Base-by-base conservation (phyloP, 1,140 invertebrate genomes). In the Parapsyche elsis region DNA sequence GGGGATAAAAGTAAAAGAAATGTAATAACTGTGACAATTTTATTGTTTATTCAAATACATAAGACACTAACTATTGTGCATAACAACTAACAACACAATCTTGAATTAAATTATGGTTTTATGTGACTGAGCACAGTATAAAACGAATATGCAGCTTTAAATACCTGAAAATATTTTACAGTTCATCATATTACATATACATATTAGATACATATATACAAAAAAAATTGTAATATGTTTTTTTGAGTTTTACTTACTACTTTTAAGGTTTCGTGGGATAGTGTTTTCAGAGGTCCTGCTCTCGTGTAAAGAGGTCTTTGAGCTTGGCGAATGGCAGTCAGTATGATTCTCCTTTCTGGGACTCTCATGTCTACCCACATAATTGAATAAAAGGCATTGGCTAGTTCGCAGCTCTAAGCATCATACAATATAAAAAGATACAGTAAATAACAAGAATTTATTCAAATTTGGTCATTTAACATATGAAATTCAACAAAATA, bases 341-440 rank as follows among this genome's bases (percentile, higher is more conserved):
- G 44, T n/a, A 77, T 49, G 23, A 61, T 23, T 67, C 64, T 77
- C 23, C 76, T 77, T 45, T 64, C 61, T 5, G 76, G 16, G 24
- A 49, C 45, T n/a, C 26, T 49, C 76, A 77, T 77, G 16, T 77
- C 61, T 46, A 77, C 30, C 76, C 76, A 77, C 24, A 57, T 19
- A 5, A 30, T 67, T 14, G 57, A 24, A 49, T 77, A 77, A 77
- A 77, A 77, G 24, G 76, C 76, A 49, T 67, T 5, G 16, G 59
- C 57, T 24, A 77, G 26, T 30, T 61, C n/a, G 76, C 59, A 44
- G 24, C 59, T 77, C 76, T 77, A 74, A 61, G 19, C 9, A n/a
- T n/a, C n/a, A n/a, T n/a, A 9, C 19, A 74, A 74, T n/a, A 74
- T n/a, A n/a, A n/a, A n/a, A n/a, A n/a, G n/a, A n/a, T n/a, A n/a